Percentiles rank a stretch among this genome's conserved stretches.
Evolutionary conservation across 2,888 invertebrate genomes (phyloP).

Genomic region (Trachelus troglodyta): DNA sequence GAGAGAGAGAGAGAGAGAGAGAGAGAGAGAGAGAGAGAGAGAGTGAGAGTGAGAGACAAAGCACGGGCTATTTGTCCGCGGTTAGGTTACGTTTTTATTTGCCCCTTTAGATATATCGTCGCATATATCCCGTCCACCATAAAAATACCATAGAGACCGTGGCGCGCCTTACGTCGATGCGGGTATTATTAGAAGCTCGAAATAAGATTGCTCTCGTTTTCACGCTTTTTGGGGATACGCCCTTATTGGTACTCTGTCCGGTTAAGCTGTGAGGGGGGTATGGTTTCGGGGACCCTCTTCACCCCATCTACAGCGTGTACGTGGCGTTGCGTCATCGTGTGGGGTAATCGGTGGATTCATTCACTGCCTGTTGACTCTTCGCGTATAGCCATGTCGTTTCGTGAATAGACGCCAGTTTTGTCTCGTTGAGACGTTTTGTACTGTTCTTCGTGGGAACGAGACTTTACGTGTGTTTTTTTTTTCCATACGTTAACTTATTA

Average conservation of each 20-base stretch:
- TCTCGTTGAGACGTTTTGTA: not conserved
- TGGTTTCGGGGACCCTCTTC: not conserved
- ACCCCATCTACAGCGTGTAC: not conserved
- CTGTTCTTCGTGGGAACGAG: not conserved
- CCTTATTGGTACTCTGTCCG: not conserved
- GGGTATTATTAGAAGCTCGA: conserved; percentile 49
- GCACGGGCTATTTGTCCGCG: conserved; percentile 37
- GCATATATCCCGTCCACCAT: conserved; percentile 36
- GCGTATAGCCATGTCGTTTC: not conserved
- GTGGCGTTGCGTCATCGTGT: not conserved
- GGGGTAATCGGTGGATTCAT: not conserved
- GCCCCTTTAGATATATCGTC: conserved; percentile 23
- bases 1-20: conserved; percentile 7
- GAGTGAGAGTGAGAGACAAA: conserved; percentile 11
- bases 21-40: conserved; percentile 4
- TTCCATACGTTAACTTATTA: not conserved
- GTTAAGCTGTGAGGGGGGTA: not conserved
- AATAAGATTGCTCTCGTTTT: conserved; percentile 41
- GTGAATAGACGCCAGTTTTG: not conserved
- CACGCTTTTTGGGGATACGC: not conserved
- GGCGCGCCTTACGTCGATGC: conserved; percentile 21
- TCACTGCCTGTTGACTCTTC: not conserved
- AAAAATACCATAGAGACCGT: conserved; percentile 38
- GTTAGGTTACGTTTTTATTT: conserved; percentile 40
- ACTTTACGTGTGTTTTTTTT: not conserved